These are phyloP conservation scores for Oedothorax gibbosus DNA, from an alignment of 1,140 invertebrate species.

Conservation along the genomic window DNA sequence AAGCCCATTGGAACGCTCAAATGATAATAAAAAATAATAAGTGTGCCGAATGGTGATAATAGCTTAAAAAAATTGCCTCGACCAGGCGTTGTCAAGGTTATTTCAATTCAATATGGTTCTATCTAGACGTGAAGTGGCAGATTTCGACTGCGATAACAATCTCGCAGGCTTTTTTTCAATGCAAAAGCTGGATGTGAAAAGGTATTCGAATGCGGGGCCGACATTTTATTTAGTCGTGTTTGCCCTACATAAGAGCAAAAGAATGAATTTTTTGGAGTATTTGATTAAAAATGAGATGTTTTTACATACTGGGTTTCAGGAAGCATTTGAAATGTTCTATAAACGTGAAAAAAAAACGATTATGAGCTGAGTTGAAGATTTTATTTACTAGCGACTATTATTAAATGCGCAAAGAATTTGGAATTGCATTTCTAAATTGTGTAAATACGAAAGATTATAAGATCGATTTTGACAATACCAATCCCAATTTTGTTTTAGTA, in stretches of 20 bases:
- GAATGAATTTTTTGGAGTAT: background rate
- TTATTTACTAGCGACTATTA: no score
- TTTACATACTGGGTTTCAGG: no score
- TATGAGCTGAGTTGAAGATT: no score
- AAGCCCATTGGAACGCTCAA: conserved; percentile 2
- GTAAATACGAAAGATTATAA: no score
- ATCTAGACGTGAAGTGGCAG: background rate
- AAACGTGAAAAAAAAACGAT: no score
- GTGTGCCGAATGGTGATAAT: conserved; percentile 30
- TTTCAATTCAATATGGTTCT: conserved; percentile 1
- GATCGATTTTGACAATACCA: no score
- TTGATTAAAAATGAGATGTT: background rate
- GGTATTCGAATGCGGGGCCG: conserved; percentile 6
- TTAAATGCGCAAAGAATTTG: no score
- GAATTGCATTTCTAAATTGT: no score
- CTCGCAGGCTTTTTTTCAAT: background rate
- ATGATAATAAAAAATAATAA: background rate
- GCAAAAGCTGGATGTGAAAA: background rate
- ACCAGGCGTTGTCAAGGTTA: conserved; percentile 46
- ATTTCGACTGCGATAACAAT: conserved; percentile 19
- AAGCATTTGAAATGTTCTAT: no score
- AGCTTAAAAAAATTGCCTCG: conserved; percentile 15
- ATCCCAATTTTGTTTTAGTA: no score
- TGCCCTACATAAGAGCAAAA: background rate
- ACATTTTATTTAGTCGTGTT: background rate